Percentiles rank a stretch among this genome's conserved stretches.
phyloP scores from a whole-genome alignment of 2,113 vertebrate species.

The Oryzias woworae region DNA sequence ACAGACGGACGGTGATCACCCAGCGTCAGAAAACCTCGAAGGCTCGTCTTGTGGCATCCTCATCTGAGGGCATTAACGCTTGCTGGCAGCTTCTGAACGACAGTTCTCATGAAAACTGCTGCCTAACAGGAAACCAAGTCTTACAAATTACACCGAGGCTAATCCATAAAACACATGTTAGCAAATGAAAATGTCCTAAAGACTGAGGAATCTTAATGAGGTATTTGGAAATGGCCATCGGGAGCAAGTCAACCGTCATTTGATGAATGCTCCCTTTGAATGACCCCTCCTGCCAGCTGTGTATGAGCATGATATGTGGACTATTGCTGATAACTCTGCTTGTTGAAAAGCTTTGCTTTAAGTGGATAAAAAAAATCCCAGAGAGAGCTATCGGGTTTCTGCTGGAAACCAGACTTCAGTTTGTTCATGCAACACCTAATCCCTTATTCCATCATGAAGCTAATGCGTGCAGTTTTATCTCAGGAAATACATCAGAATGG shows the following conservation, averaged over 20 bases:
- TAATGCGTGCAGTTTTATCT: slow-evolving; percentile 31
- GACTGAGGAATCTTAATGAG: slow-evolving; percentile 61
- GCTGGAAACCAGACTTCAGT: slow-evolving; percentile 35
- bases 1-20: slow-evolving; percentile 33
- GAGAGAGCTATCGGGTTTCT: slow-evolving; percentile 51
- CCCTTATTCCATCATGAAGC: slow-evolving; percentile 46
- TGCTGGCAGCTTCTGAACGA: slow-evolving; percentile 1
- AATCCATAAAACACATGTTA: slow-evolving; percentile 66
- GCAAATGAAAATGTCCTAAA: slow-evolving; percentile 47
- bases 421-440: slow-evolving; percentile 50
- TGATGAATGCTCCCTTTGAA: slow-evolving; percentile 63
- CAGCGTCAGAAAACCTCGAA: slow-evolving; percentile 31
- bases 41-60: slow-evolving; percentile 5
- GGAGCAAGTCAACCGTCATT: slow-evolving; percentile 35
- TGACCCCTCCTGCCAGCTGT: slow-evolving; percentile 44
- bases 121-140: slow-evolving; percentile 31
- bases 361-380: slow-evolving; percentile 60
- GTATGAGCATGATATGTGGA: slow-evolving; percentile 44
- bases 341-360: slow-evolving; percentile 57
- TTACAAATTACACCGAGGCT: slow-evolving; percentile 25
- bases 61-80: slow-evolving; percentile 27
- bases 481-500: slow-evolving; percentile 18
- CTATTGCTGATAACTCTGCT: slow-evolving; percentile 62
- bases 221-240: slow-evolving; percentile 66
- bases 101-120: slow-evolving; percentile 26